Percentiles rank a stretch among this genome's conserved stretches.
Evolutionary conservation across 2,113 vertebrate genomes (phyloP).

Genomic region (Ascaphus truei): DNA sequence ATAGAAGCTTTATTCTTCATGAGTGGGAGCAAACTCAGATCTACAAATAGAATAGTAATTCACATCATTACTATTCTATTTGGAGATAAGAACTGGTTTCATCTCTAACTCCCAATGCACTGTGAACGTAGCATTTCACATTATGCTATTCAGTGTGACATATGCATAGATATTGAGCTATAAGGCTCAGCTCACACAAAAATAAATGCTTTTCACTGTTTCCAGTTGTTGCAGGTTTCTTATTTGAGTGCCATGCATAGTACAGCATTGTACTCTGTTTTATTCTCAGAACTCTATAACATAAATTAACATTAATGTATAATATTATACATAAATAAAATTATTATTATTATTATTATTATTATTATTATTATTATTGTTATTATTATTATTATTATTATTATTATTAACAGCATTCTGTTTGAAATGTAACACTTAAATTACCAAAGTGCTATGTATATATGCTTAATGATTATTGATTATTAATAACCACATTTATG

Average conservation of each 20-base stretch:
- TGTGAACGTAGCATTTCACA: not conserved
- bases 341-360: too few relatives aligned
- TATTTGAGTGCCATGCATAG: not conserved
- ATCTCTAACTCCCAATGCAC: not conserved
- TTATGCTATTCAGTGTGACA: slow-evolving; percentile 9
- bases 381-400: too few relatives aligned
- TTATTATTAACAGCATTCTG: too few relatives aligned
- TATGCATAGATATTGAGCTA: slow-evolving; percentile 12
- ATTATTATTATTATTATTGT: too few relatives aligned
- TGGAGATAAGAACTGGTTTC: slow-evolving; percentile 25
- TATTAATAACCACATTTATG: too few relatives aligned
- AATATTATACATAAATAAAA: too few relatives aligned
- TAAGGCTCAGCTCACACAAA: slow-evolving; percentile 2
- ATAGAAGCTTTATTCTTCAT: not conserved
- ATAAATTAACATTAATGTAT: too few relatives aligned
- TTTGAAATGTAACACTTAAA: too few relatives aligned
- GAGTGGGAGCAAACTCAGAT: slow-evolving; percentile 10
- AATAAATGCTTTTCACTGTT: not conserved
- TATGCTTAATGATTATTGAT: too few relatives aligned
- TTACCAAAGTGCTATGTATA: too few relatives aligned
- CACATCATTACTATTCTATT: slow-evolving; percentile 28
- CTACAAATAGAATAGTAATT: slow-evolving; percentile 33
- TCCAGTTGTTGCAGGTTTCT: not conserved
- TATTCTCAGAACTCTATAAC: too few relatives aligned
- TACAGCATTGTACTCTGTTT: too few relatives aligned